phyloP scores from a whole-genome alignment of 37 sponge, comb jelly and placozoan species.

The Geodia barretti region DNA sequence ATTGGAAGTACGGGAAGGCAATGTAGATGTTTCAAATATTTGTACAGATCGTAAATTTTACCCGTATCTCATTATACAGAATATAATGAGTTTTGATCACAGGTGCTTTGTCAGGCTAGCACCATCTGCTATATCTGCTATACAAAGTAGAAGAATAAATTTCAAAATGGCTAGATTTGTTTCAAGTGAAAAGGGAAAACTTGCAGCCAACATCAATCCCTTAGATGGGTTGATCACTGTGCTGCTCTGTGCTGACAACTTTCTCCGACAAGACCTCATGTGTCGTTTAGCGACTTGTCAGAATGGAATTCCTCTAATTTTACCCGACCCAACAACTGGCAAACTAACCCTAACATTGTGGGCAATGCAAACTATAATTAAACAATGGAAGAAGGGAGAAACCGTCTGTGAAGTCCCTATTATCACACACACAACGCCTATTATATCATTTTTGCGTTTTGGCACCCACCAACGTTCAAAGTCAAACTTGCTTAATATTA shows the following conservation, averaged over 20 bases:
- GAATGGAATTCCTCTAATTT: constrained; percentile 22
- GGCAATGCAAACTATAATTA: constrained; percentile 27
- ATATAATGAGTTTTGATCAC: constrained; percentile 16
- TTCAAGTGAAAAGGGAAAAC: background rate
- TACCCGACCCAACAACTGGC: constrained; percentile 24
- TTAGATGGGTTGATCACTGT: constrained; percentile 32
- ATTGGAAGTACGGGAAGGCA: background rate
- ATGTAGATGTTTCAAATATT: background rate
- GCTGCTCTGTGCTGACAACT: constrained; percentile 32
- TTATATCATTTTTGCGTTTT: constrained; percentile 42
- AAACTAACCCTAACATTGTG: constrained; percentile 4
- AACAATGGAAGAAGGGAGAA: constrained; percentile 26
- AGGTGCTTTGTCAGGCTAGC: background rate
- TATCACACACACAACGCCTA: constrained; percentile 16
- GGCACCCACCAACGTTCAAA: constrained; percentile 27
- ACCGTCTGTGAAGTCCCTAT: constrained; percentile 4
- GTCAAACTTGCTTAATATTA: constrained; percentile 28
- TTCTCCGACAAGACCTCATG: constrained; percentile 34
- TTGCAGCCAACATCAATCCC: constrained; percentile 3
- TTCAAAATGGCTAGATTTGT: background rate
- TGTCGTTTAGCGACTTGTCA: constrained; percentile 21
- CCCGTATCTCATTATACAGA: constrained; percentile 11
- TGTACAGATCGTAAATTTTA: background rate
- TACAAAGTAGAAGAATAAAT: too few species aligned
- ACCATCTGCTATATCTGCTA: background rate